Evolutionary conservation across 2,888 invertebrate genomes (phyloP), one percentile per base, ranked within the genome.

Genomic region (Scrobipalpa costella): DNA sequence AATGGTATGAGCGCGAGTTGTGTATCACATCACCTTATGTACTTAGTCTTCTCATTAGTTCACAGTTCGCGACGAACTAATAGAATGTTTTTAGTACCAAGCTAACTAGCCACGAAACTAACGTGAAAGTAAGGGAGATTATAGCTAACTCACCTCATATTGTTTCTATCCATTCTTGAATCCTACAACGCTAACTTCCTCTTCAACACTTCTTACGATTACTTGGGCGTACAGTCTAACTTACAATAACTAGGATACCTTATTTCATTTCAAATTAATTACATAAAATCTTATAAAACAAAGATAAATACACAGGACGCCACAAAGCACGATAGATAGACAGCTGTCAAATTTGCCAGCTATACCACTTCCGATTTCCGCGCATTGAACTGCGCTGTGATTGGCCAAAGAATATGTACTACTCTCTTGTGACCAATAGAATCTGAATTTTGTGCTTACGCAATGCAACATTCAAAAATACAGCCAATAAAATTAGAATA

Each of bases 81-180:
- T 13, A 47, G 15, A 63, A 61, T 66, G 57, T 71, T 68, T 67
- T 67, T 47, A 17, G 34, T 49, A 27, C 17, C 49, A 27, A 49
- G 21, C 65, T 15, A 49, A 21, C 58, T 47, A 61, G 62, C 62
- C 57, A 66, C 62, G 65, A 63, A 66, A 66, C 66, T 67, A 69
- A 71, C 71, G 76, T 73, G 76, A 79, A 79, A 78, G 76, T 74
- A 67, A 77, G 72, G 73, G 73, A 83, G 77, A 72, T 79, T 73
- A 79, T 79, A 75, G 74, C 74, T 75, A 72, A 75, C 88, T 83
- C 77, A 89, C 91, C 91, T 90, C 88, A 90, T 86, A 87, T 83
- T 81, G 75, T 84, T 90, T 75, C 89, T 86, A 75, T 89, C 89
- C 88, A 89, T 89, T 69, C 78, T 85, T 76, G 71, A 67, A 75